Conservation (phyloP, 2,113 vertebrate genomes). For the Oncorhynchus nerka region DNA sequence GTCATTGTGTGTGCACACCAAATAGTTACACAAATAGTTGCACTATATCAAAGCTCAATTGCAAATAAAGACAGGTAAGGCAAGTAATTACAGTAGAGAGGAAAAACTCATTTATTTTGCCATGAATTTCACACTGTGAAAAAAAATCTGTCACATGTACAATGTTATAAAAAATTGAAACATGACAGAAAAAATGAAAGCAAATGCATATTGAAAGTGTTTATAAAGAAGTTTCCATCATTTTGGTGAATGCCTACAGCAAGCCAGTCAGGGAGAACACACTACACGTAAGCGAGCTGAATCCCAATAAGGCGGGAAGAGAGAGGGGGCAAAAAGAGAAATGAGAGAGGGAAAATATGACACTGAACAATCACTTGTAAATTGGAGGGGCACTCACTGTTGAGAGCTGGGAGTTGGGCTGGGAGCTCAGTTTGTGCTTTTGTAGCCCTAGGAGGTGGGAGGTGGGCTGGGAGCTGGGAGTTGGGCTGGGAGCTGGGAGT, state of each 20-base stretch:
- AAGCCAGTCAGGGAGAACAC: constrained; percentile 51
- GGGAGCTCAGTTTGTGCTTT: constrained; percentile 47
- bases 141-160: constrained; percentile 81
- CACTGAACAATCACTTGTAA: constrained; percentile 80
- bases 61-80: constrained; percentile 41
- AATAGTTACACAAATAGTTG: constrained; percentile 42
- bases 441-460: constrained; percentile 45
- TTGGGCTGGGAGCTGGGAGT: too few relatives aligned
- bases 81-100: constrained; percentile 75
- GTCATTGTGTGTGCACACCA: constrained; percentile 23
- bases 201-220: constrained; percentile 71
- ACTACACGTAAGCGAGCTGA: constrained; percentile 33
- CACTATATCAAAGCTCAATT: not conserved
- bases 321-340: constrained; percentile 57
- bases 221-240: constrained; percentile 61
- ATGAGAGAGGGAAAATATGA: constrained; percentile 64
- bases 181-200: constrained; percentile 71
- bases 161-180: constrained; percentile 76
- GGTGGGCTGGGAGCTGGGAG: too few relatives aligned
- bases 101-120: constrained; percentile 95
- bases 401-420: constrained; percentile 29
- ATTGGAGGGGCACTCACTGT: constrained; percentile 85
- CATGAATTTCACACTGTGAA: constrained; percentile 98
- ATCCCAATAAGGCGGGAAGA: constrained; percentile 31
- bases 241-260: constrained; percentile 55